These are phyloP conservation scores for Adoxophyes honmai DNA, from an alignment of 1,140 invertebrate species.

Conservation along the genomic window DNA sequence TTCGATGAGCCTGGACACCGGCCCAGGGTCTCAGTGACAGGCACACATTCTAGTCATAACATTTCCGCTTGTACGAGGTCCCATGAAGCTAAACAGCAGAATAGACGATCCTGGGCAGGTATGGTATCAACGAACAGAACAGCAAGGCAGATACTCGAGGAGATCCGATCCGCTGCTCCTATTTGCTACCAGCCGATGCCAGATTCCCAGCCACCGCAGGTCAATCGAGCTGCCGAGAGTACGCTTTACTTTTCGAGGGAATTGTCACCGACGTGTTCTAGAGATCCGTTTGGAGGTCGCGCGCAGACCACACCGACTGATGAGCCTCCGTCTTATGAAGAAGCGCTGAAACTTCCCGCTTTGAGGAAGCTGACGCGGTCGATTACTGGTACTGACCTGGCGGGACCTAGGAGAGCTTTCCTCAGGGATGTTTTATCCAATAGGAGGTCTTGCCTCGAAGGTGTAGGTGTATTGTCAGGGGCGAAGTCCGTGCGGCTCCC, in stretches of 20 bases:
- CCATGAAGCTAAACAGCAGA: slow-evolving; percentile 59
- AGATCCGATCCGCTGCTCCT: slow-evolving; percentile 41
- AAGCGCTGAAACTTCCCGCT: slow-evolving; percentile 75
- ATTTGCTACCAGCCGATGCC: slow-evolving; percentile 57
- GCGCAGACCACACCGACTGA: slow-evolving; percentile 73
- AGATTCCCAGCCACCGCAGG: slow-evolving; percentile 34
- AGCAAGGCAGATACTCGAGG: slow-evolving; percentile 63
- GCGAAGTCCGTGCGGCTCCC: slow-evolving; percentile 61
- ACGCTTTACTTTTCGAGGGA: slow-evolving; percentile 80
- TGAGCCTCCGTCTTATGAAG: slow-evolving; percentile 74
- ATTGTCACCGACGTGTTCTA: slow-evolving; percentile 79
- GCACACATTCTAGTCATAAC: slow-evolving; percentile 60
- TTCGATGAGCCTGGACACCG: slow-evolving; percentile 62
- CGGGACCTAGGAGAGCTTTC: slow-evolving; percentile 63
- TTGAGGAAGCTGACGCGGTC: slow-evolving; percentile 76
- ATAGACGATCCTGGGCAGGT: slow-evolving; percentile 65
- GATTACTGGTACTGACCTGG: slow-evolving; percentile 68
- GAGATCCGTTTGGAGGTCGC: slow-evolving; percentile 80
- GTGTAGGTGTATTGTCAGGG: slow-evolving; percentile 62
- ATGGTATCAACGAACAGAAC: slow-evolving; percentile 57
- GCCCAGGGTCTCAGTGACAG: slow-evolving; percentile 46
- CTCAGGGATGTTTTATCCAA: slow-evolving; percentile 71
- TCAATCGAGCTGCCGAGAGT: slow-evolving; percentile 47
- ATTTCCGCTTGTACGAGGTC: slow-evolving; percentile 42
- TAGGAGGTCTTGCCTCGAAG: slow-evolving; percentile 72